Conservation (phyloP, 2,113 vertebrate species). For the Scolopax mira region DNA sequence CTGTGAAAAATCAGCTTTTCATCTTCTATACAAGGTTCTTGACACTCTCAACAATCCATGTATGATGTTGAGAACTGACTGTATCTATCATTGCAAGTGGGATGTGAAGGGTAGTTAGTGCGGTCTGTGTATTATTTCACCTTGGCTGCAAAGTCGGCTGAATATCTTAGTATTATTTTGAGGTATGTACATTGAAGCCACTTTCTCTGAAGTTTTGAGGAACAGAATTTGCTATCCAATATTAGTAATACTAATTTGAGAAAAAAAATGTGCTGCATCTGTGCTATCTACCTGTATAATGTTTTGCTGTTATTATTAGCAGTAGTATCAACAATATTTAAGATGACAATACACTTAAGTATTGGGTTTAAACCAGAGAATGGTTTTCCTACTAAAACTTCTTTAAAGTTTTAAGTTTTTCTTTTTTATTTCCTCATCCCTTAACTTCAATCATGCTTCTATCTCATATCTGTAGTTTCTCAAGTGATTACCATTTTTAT, state of each 20-base stretch:
- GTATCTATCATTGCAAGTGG: not conserved
- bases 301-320: not conserved
- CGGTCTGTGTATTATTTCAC: not conserved
- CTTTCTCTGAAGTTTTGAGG: not conserved
- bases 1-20: not conserved
- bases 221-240: not conserved
- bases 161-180: not conserved
- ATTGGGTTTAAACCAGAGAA: not conserved
- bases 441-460: not conserved
- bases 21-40: not conserved
- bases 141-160: not conserved
- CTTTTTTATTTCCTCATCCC: not conserved
- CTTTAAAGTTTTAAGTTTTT: not conserved
- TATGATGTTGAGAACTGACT: not conserved
- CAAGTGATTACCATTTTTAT: not conserved
- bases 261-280: fast-evolving
- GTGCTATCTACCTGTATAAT: not conserved
- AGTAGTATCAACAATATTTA: not conserved
- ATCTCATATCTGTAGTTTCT: not conserved
- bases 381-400: not conserved
- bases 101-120: not conserved
- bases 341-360: not conserved
- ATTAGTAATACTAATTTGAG: not conserved
- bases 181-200: fast-evolving
- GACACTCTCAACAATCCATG: not conserved